A percentile compares a stretch with the other conserved stretches of the same genome.
These are phyloP conservation scores for Leptopilina drosophilae DNA, from an alignment of 2,888 invertebrate genomes.

Conservation along the genomic window DNA sequence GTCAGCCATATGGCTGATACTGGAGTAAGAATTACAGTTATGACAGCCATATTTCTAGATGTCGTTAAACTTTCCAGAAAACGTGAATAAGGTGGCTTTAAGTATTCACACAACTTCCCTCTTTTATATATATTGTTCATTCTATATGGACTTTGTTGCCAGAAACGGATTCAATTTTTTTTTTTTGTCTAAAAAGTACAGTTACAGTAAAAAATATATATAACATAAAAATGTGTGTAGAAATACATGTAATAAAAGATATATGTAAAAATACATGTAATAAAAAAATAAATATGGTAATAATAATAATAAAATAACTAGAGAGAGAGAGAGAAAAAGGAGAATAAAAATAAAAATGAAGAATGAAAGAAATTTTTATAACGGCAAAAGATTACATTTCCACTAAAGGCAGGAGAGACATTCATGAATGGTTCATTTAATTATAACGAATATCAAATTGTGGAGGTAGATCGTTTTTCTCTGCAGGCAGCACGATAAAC, in stretches of 20 bases:
- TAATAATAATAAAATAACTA: background rate
- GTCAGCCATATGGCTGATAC: slow-evolving; percentile 25
- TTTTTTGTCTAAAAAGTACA: background rate
- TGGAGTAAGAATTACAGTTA: slow-evolving; percentile 29
- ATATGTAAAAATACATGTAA: background rate
- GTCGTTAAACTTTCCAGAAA: slow-evolving; percentile 37
- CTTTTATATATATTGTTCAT: background rate
- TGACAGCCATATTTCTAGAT: slow-evolving; percentile 25
- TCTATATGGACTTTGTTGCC: slow-evolving; percentile 1
- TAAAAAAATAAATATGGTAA: background rate
- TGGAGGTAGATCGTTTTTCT: slow-evolving; percentile 35
- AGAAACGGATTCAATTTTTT: slow-evolving; percentile 6
- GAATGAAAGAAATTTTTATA: slow-evolving; percentile 2
- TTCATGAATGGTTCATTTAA: slow-evolving; percentile 29
- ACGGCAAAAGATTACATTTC: slow-evolving; percentile 33
- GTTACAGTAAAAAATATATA: background rate
- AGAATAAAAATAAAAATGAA: slow-evolving; percentile 40
- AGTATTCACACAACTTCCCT: slow-evolving; percentile 17
- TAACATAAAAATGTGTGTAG: background rate
- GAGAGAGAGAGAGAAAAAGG: background rate
- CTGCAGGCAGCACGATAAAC: slow-evolving; percentile 34
- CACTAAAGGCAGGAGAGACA: slow-evolving; percentile 14
- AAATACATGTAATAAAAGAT: background rate
- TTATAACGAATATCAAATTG: slow-evolving; percentile 31
- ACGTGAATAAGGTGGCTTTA: slow-evolving; percentile 33